Conservation (phyloP, 2,797 vertebrate genomes). For the Benthosema pterotum region DNA sequence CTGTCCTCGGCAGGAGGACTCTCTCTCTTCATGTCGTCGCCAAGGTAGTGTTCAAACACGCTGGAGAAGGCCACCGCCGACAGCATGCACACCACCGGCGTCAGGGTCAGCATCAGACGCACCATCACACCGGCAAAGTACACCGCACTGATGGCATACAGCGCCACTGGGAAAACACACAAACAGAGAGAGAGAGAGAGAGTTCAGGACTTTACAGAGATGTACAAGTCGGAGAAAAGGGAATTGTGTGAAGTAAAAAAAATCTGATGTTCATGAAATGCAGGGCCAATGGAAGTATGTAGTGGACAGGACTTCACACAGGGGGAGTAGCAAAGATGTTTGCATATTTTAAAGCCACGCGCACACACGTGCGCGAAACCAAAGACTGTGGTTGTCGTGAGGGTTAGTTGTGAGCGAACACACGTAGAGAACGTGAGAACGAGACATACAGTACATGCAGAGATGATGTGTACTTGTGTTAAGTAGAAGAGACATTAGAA, state of each 20-base stretch:
- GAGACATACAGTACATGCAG: not conserved
- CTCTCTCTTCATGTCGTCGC: constrained; percentile 95
- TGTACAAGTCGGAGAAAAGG: too few species aligned
- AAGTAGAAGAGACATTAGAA: too few species aligned
- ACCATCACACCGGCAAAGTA: constrained; percentile 96
- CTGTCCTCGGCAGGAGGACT: constrained; percentile 94
- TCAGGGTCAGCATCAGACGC: constrained; percentile 86
- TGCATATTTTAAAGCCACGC: constrained; percentile 5
- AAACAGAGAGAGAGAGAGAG: not conserved
- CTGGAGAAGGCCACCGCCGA: constrained; percentile 84
- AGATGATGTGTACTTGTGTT: not conserved
- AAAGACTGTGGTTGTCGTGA: not conserved
- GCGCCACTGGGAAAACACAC: constrained; percentile 83
- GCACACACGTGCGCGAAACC: not conserved
- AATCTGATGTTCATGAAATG: too few species aligned
- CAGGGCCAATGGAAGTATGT: constrained; percentile 76
- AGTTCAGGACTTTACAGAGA: not conserved
- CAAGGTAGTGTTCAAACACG: constrained; percentile 92
- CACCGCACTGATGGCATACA: constrained; percentile 89
- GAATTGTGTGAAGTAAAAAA: too few species aligned
- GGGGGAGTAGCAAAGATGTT: not conserved
- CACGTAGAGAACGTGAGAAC: not conserved
- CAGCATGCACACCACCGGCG: constrained; percentile 92
- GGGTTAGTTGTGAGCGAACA: too few species aligned
- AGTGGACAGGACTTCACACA: constrained; percentile 12